These are phyloP conservation scores for Siderastrea siderea DNA, from an alignment of 92 coral and sea anemone species.

Conservation along the genomic window DNA sequence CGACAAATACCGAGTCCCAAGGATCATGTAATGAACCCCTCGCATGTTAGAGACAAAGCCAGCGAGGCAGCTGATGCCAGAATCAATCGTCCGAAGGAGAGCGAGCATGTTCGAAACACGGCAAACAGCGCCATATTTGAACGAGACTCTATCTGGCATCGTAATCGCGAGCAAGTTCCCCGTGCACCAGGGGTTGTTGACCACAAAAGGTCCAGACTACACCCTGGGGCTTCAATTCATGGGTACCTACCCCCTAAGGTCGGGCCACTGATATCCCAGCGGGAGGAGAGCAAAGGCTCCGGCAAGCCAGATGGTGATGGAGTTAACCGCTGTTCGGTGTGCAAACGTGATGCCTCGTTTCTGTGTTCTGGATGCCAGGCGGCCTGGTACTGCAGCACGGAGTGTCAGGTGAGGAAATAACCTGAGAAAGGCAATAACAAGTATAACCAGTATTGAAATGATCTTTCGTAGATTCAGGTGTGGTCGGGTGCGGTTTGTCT, in stretches of 20 bases:
- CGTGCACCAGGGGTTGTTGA: conserved; percentile 77
- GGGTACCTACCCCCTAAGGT: conserved; percentile 78
- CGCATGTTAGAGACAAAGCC: conserved; percentile 55
- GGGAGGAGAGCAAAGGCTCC: conserved; percentile 62
- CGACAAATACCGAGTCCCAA: conserved; percentile 45
- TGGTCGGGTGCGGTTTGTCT: too few relatives aligned
- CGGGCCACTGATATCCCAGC: conserved; percentile 69
- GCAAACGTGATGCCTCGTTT: conserved; percentile 97
- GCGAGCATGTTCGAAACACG: conserved; percentile 56
- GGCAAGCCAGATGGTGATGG: conserved; percentile 72
- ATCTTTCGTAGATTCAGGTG: too few relatives aligned
- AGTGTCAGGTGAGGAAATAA: conserved; percentile 90
- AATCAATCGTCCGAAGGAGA: conserved; percentile 62
- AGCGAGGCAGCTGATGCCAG: conserved; percentile 34
- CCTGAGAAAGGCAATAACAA: not conserved
- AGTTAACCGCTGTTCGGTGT: conserved; percentile 88
- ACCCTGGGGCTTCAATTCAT: conserved; percentile 41
- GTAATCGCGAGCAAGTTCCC: conserved; percentile 80
- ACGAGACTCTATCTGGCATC: conserved; percentile 85
- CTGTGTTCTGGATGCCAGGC: conserved; percentile 99
- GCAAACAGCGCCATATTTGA: conserved; percentile 49
- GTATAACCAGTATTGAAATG: too few relatives aligned
- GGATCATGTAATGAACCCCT: conserved; percentile 6
- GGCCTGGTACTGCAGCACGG: conserved; percentile 99
- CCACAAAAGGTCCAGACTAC: conserved; percentile 66